phyloP scores from a whole-genome alignment of 1,140 invertebrate species.

The Pollicipes pollicipes region DNA sequence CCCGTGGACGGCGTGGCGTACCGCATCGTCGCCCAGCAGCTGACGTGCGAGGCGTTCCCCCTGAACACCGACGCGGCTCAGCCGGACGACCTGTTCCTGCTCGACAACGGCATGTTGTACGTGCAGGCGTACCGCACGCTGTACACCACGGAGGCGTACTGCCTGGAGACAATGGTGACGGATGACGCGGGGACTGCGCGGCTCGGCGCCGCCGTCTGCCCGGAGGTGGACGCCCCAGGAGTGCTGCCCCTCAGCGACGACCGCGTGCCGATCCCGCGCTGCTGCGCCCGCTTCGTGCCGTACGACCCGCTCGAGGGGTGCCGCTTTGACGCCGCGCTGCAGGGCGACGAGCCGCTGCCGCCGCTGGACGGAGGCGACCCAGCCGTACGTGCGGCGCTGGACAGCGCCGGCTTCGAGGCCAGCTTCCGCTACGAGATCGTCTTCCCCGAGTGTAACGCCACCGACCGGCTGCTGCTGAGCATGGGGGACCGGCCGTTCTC shows the following conservation, averaged over 20 bases:
- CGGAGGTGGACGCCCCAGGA: neutral
- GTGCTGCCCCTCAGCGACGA: neutral
- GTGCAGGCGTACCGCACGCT: conserved; percentile 15
- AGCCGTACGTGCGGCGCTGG: too few relatives aligned
- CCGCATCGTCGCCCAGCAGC: neutral
- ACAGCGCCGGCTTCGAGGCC: neutral
- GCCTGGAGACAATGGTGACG: conserved; percentile 17
- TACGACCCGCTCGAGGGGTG: neutral
- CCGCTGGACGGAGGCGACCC: too few relatives aligned
- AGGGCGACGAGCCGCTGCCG: neutral
- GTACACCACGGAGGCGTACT: conserved; percentile 16
- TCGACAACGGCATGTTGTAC: conserved; percentile 17
- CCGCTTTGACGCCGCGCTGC: neutral
- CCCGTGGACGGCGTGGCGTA: neutral
- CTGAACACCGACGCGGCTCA: neutral
- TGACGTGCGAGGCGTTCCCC: neutral
- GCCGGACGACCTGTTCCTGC: neutral
- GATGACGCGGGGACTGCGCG: neutral
- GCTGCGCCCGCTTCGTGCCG: neutral
- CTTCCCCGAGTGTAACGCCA: neutral
- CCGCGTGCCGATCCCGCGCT: neutral
- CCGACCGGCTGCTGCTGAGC: neutral
- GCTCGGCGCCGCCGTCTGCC: neutral
- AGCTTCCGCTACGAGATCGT: neutral
- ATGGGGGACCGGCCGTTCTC: neutral